Evolutionary conservation across 2,797 vertebrate genomes (phyloP).

Genomic region (Strix occidentalis): DNA sequence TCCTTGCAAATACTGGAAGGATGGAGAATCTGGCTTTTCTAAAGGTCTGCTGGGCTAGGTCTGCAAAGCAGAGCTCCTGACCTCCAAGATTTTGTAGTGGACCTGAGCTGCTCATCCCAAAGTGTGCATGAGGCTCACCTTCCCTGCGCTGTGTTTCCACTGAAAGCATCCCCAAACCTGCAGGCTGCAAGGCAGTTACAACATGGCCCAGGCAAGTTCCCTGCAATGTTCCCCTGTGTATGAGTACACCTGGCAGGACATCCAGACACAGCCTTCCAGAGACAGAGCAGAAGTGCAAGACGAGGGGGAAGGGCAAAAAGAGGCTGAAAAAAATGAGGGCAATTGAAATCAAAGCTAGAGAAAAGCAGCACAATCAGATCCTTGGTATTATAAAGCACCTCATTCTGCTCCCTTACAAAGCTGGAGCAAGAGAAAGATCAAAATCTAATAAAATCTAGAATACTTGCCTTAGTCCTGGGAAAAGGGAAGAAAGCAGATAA

Average conservation of each 20-base stretch:
- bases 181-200: neutral
- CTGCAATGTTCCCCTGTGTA: fast-evolving
- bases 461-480: neutral
- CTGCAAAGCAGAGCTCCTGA: neutral
- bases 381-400: neutral
- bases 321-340: neutral
- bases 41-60: neutral
- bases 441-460: neutral
- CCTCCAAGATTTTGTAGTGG: neutral
- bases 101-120: neutral
- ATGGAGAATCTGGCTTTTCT: neutral
- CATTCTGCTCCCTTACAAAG: neutral
- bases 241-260: neutral
- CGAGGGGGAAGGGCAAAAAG: neutral
- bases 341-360: neutral
- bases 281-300: neutral
- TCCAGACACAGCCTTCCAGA: neutral
- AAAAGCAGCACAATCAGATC: neutral
- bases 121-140: fast-evolving
- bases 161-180: neutral
- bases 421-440: neutral
- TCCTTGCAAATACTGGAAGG: neutral
- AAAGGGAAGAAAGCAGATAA: neutral
- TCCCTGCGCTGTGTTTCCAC: neutral
- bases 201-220: fast-evolving